A percentile compares a stretch with the other conserved stretches of the same genome.
These are phyloP conservation scores for Hozukius guyotensis DNA, from an alignment of 2,797 vertebrate genomes.

Conservation along the genomic window DNA sequence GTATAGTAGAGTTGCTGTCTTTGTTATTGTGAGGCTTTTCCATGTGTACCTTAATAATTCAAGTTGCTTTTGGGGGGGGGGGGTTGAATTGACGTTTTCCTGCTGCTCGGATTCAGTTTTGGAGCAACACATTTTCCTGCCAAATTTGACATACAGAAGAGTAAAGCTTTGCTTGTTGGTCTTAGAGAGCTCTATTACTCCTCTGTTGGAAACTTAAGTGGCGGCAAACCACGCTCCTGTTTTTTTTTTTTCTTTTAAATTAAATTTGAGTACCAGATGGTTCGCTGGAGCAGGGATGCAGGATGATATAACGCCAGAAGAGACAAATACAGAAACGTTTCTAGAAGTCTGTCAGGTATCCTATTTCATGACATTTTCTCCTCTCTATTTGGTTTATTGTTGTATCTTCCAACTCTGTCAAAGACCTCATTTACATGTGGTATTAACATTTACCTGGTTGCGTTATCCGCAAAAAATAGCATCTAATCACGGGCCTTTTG, in stretches of 20 bases:
- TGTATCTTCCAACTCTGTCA: neutral
- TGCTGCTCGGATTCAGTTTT: slow-evolving; percentile 5
- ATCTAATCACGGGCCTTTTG: neutral
- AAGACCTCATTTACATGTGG: neutral
- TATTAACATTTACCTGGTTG: neutral
- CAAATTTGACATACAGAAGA: neutral
- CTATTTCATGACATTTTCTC: neutral
- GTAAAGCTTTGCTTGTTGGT: neutral
- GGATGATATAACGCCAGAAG: neutral
- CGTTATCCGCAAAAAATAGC: neutral
- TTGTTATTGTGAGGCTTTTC: neutral
- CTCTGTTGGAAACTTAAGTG: slow-evolving; percentile 27
- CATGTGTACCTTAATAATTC: neutral
- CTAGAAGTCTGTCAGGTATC: neutral
- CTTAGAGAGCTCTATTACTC: neutral
- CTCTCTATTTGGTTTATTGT: neutral
- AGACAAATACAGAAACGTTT: neutral
- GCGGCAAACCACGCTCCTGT: neutral
- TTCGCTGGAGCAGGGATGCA: neutral
- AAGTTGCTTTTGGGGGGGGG: neutral
- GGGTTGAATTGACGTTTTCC: neutral
- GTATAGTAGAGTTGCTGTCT: neutral
- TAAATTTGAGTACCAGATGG: slow-evolving; percentile 28
- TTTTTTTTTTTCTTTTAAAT: neutral
- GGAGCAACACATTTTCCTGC: neutral